Percentiles rank a stretch among this genome's conserved stretches.
phyloP scores from a whole-genome alignment of 64 coral and sea anemone species.

The Acropora yongei region DNA sequence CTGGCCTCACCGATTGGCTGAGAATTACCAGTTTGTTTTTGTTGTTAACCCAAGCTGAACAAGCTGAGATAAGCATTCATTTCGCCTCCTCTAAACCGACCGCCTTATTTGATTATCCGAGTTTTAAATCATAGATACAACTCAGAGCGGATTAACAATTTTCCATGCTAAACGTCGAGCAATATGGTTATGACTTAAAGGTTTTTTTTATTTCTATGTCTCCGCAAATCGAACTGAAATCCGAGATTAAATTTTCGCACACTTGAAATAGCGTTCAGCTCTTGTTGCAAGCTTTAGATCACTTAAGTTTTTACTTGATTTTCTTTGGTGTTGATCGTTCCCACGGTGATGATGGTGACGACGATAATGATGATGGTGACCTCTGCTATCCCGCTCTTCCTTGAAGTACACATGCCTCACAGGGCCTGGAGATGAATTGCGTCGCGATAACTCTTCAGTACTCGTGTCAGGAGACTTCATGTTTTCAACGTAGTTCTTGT shows the following conservation, averaged over 20 bases:
- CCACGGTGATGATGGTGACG: background rate
- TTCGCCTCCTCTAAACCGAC: too few relatives aligned
- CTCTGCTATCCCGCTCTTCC: background rate
- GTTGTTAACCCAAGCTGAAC: too few relatives aligned
- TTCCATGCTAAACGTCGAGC: too few relatives aligned
- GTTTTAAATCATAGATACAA: too few relatives aligned
- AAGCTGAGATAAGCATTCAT: too few relatives aligned
- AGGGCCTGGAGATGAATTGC: background rate
- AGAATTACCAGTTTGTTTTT: background rate
- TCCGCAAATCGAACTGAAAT: too few relatives aligned
- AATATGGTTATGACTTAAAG: too few relatives aligned
- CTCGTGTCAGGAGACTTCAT: background rate
- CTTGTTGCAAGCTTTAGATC: background rate
- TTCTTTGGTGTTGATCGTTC: background rate
- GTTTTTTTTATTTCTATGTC: too few relatives aligned
- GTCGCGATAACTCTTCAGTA: constrained; percentile 6
- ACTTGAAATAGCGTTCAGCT: too few relatives aligned
- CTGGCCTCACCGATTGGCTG: background rate
- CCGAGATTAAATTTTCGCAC: too few relatives aligned
- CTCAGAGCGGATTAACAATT: too few relatives aligned
- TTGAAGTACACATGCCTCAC: constrained; percentile 25
- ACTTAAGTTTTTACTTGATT: background rate
- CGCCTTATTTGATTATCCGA: too few relatives aligned
- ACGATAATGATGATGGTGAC: background rate
- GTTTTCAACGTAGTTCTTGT: constrained; percentile 13